These are phyloP conservation scores for Nothoprocta perdicaria DNA, from an alignment of 2,113 vertebrate species.

Conservation along the genomic window DNA sequence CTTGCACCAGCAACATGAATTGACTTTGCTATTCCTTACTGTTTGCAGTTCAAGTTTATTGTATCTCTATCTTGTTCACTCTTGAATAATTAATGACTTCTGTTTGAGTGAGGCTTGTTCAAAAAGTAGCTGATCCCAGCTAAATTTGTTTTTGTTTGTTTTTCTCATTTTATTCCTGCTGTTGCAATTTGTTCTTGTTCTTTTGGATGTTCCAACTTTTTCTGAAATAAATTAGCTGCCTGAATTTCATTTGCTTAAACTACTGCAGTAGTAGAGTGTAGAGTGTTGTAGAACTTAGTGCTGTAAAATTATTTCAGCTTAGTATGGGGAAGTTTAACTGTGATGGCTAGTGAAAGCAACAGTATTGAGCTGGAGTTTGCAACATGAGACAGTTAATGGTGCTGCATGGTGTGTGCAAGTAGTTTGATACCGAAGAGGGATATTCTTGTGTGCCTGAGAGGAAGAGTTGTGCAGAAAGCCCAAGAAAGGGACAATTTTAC, in stretches of 20 bases:
- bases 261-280: not conserved
- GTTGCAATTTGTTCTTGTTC: not conserved
- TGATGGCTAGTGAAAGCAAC: not conserved
- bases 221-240: not conserved
- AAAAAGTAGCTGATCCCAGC: not conserved
- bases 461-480: too few relatives aligned
- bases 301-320: not conserved
- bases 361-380: not conserved
- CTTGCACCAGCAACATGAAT: not conserved
- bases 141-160: not conserved
- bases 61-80: not conserved
- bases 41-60: not conserved
- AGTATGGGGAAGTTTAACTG: not conserved
- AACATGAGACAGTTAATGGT: too few relatives aligned
- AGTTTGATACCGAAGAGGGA: too few relatives aligned
- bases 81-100: not conserved
- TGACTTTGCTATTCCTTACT: not conserved
- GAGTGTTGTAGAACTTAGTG: not conserved
- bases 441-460: too few relatives aligned
- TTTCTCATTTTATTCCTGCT: not conserved
- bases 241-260: not conserved
- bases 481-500: not conserved
- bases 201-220: not conserved
- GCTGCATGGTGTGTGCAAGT: too few relatives aligned
- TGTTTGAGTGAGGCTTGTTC: not conserved